These are phyloP conservation scores for Lasioglossum morio DNA, from an alignment of 2,888 invertebrate genomes.

Conservation along the genomic window DNA sequence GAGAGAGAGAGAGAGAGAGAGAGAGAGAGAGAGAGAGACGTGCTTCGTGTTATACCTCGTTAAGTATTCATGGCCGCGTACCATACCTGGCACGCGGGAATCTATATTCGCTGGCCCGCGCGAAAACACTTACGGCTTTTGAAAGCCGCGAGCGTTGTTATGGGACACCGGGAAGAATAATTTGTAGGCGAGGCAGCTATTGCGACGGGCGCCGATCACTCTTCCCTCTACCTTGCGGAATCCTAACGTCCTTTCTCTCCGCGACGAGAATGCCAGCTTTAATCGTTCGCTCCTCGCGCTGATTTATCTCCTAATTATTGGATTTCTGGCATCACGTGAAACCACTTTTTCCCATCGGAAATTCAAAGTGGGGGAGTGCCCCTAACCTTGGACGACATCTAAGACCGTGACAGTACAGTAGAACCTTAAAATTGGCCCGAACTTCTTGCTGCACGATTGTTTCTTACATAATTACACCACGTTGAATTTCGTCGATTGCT, in stretches of 20 bases:
- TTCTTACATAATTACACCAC: not conserved
- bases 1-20: too few species aligned
- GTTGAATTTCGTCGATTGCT: too few species aligned
- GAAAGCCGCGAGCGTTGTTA: conserved; percentile 13
- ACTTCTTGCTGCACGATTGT: not conserved
- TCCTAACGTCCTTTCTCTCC: not conserved
- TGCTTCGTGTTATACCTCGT: conserved; percentile 46
- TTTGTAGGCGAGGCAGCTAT: conserved; percentile 43
- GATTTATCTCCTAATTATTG: conserved; percentile 1
- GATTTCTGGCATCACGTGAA: not conserved
- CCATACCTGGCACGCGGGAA: conserved; percentile 20
- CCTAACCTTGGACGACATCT: not conserved
- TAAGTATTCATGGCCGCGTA: conserved; percentile 45
- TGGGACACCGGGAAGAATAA: conserved; percentile 28
- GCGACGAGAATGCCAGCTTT: not conserved
- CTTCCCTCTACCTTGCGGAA: not conserved
- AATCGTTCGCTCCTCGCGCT: not conserved
- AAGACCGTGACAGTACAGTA: too few species aligned
- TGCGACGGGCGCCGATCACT: conserved; percentile 14
- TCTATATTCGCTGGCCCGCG: conserved; percentile 28
- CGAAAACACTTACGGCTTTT: conserved; percentile 36
- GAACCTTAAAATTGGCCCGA: not conserved
- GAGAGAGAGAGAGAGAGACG: not conserved
- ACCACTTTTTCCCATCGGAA: not conserved
- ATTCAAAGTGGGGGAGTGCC: not conserved